These are phyloP conservation scores for Melieria omissa DNA, from an alignment of 2,888 invertebrate genomes.

Conservation along the genomic window DNA sequence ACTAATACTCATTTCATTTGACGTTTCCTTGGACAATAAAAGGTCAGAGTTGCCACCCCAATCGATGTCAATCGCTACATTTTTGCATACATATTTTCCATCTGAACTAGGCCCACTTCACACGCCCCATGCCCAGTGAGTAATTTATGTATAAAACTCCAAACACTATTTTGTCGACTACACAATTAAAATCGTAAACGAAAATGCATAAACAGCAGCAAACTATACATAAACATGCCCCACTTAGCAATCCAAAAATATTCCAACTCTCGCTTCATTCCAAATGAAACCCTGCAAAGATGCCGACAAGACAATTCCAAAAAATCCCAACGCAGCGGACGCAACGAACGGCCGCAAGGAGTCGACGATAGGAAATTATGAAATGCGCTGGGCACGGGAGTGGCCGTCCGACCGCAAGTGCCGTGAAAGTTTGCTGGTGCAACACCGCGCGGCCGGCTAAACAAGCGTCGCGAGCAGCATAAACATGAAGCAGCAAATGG, in stretches of 20 bases:
- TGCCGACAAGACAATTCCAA: not conserved
- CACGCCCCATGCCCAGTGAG: not conserved
- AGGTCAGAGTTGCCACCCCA: no score
- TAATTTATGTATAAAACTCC: not conserved
- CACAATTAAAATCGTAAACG: conserved; percentile 15
- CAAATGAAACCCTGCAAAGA: not conserved
- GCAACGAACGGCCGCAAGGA: not conserved
- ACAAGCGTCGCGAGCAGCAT: conserved; percentile 4
- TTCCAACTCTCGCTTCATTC: not conserved
- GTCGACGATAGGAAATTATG: not conserved
- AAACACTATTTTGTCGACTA: conserved; percentile 10
- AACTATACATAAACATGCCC: conserved; percentile 32
- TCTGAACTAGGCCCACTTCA: conserved; percentile 22
- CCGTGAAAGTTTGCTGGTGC: not conserved
- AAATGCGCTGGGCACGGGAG: not conserved
- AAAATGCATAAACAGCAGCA: not conserved
- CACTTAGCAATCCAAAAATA: conserved; percentile 35
- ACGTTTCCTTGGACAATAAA: no score
- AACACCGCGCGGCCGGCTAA: conserved; percentile 10
- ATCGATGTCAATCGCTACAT: not conserved
- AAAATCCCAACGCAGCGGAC: not conserved
- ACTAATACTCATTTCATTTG: no score
- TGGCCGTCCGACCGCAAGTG: not conserved
- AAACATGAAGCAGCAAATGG: not conserved
- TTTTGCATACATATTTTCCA: not conserved